These are phyloP conservation scores for Pyrrhia umbra DNA, from an alignment of 2,888 invertebrate species.

Conservation along the genomic window DNA sequence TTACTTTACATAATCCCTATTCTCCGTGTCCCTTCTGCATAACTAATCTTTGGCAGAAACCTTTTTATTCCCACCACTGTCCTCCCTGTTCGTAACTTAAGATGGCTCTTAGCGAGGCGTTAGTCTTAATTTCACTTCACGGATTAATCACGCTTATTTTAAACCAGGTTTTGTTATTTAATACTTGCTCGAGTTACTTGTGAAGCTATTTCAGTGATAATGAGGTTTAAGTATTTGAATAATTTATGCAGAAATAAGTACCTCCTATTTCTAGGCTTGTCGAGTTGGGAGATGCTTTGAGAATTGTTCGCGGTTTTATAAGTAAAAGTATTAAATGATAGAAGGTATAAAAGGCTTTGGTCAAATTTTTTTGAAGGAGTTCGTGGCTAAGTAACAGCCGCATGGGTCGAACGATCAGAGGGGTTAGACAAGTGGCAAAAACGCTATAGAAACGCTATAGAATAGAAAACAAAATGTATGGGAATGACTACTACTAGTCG, in stretches of 20 bases:
- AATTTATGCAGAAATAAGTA: background rate
- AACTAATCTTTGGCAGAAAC: constrained; percentile 40
- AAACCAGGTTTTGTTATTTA: constrained; percentile 16
- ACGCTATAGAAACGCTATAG: too few species aligned
- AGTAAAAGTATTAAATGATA: too few species aligned
- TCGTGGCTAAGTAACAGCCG: too few species aligned
- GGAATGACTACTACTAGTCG: too few species aligned
- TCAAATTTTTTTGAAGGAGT: too few species aligned
- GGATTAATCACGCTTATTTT: constrained; percentile 45
- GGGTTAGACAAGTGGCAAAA: too few species aligned
- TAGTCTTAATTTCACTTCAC: constrained; percentile 49
- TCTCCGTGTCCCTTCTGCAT: constrained; percentile 26
- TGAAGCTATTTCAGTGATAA: constrained; percentile 16
- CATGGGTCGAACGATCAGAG: too few species aligned
- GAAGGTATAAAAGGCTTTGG: too few species aligned
- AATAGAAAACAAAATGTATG: too few species aligned
- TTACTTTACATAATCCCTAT: constrained; percentile 35
- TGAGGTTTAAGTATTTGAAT: constrained; percentile 12
- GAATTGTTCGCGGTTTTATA: background rate
- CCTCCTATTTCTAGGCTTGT: background rate
- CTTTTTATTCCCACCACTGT: constrained; percentile 30
- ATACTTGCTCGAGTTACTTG: constrained; percentile 14
- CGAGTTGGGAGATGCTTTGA: background rate
- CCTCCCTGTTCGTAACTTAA: constrained; percentile 18
- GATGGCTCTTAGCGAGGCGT: constrained; percentile 3